A percentile compares a stretch with the other conserved stretches of the same genome.
Conservation (phyloP, 1,140 invertebrate species). For the Rhynchophorus ferrugineus region DNA sequence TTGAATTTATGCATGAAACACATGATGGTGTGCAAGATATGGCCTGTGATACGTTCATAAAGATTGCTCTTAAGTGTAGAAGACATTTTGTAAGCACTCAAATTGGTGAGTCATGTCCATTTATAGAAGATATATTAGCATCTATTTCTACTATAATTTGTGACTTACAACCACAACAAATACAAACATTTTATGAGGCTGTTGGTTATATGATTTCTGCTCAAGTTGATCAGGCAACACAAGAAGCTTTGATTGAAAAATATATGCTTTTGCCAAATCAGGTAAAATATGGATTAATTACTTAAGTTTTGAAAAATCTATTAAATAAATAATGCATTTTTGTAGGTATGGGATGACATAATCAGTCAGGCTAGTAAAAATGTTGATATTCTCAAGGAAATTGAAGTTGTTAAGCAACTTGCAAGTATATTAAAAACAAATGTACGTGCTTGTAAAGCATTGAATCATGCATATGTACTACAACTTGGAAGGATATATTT, state of each 20-base stretch:
- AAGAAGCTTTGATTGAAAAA: slow-evolving; percentile 92
- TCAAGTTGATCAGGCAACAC: slow-evolving; percentile 79
- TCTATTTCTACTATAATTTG: slow-evolving; percentile 97
- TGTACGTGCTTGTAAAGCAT: slow-evolving; percentile 93
- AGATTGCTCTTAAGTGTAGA: slow-evolving; percentile 98
- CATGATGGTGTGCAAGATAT: slow-evolving; percentile 99
- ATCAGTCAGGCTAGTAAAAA: slow-evolving; percentile 95
- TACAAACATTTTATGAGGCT: slow-evolving; percentile 99
- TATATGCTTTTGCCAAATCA: slow-evolving; percentile 98
- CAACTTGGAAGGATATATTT: slow-evolving; percentile 95
- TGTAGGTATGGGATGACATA: slow-evolving; percentile 89
- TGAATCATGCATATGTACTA: slow-evolving; percentile 92
- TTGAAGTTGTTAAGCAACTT: slow-evolving; percentile 94
- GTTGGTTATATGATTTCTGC: slow-evolving; percentile 99
- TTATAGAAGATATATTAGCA: slow-evolving; percentile 97
- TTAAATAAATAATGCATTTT: slow-evolving; percentile 11
- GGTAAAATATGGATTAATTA: slow-evolving; percentile 40
- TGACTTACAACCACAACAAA: slow-evolving; percentile 87
- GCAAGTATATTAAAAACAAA: slow-evolving; percentile 98
- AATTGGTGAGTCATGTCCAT: slow-evolving; percentile 92
- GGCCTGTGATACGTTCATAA: slow-evolving; percentile 99
- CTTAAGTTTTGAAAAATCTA: background rate
- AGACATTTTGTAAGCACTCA: slow-evolving; percentile 96
- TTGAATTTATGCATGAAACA: slow-evolving; percentile 99
- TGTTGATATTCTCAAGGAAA: slow-evolving; percentile 93